Evolutionary conservation across 2,888 invertebrate genomes (phyloP).

Genomic region (Cactoblastis cactorum): DNA sequence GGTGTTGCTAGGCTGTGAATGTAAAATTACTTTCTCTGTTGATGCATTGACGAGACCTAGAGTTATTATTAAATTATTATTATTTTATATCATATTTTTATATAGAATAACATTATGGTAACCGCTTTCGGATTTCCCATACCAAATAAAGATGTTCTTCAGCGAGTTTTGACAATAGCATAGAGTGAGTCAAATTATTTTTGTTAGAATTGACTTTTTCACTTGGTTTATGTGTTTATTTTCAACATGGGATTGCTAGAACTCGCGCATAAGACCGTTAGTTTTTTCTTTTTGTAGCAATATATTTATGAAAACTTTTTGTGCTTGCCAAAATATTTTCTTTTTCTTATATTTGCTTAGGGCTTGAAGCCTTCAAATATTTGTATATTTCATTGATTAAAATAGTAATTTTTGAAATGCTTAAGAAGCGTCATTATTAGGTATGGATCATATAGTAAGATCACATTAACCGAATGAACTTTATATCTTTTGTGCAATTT

Average conservation of each 20-base stretch:
- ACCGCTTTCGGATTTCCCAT: slow-evolving; percentile 29
- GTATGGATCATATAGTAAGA: slow-evolving; percentile 28
- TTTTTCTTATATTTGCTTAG: no score
- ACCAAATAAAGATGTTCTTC: slow-evolving; percentile 23
- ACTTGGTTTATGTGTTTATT: not conserved
- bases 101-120: slow-evolving; percentile 23
- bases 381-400: not conserved
- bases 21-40: slow-evolving; percentile 47
- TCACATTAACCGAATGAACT: slow-evolving; percentile 11
- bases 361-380: no score
- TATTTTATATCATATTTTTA: slow-evolving; percentile 35
- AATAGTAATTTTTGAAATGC: not conserved
- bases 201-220: not conserved
- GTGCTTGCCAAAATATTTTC: not conserved
- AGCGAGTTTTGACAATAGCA: slow-evolving; percentile 8
- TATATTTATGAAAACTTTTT: no score
- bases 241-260: not conserved
- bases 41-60: slow-evolving; percentile 41
- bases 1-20: slow-evolving; percentile 71
- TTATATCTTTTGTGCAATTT: slow-evolving; percentile 34
- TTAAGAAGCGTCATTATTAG: slow-evolving; percentile 18
- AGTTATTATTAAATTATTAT: slow-evolving; percentile 55
- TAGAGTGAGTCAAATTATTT: not conserved
- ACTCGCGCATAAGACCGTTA: not conserved
- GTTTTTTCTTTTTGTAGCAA: not conserved